These are phyloP conservation scores for Mallotus villosus DNA, from an alignment of 2,797 vertebrate species.

Conservation along the genomic window DNA sequence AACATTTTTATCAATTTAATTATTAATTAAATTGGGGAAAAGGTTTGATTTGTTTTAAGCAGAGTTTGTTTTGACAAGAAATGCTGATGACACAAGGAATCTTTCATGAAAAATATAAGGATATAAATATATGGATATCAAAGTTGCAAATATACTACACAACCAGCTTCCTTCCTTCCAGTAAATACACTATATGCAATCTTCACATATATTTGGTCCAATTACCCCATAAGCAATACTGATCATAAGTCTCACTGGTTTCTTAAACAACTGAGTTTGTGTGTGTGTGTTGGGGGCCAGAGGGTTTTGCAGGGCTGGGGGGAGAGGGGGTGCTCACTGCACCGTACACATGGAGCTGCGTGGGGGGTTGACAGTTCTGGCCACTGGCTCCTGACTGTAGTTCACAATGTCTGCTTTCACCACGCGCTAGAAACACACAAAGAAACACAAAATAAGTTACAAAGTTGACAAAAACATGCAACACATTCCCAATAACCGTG, in stretches of 20 bases:
- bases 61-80: constrained; percentile 2
- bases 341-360: constrained; percentile 96
- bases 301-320: constrained; percentile 41
- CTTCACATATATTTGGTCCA: constrained; percentile 34
- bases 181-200: constrained; percentile 32
- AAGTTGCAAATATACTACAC: constrained; percentile 7
- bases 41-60: constrained; percentile 2
- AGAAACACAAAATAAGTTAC: neutral
- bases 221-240: constrained; percentile 59
- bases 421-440: constrained; percentile 81
- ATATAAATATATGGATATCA: constrained; percentile 9
- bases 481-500: constrained; percentile 8
- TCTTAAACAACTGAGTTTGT: constrained; percentile 21
- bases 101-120: constrained; percentile 10
- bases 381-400: constrained; percentile 94
- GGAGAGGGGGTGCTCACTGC: constrained; percentile 77
- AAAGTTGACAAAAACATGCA: constrained; percentile 10
- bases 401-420: constrained; percentile 99
- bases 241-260: constrained; percentile 41
- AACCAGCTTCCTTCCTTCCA: constrained; percentile 41
- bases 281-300: constrained; percentile 4
- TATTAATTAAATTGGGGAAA: neutral
- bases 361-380: constrained; percentile 85
- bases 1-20: too few relatives aligned
- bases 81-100: constrained; percentile 14